Conservation (phyloP, 2,797 vertebrate genomes). For the Enteromius anoplus region DNA sequence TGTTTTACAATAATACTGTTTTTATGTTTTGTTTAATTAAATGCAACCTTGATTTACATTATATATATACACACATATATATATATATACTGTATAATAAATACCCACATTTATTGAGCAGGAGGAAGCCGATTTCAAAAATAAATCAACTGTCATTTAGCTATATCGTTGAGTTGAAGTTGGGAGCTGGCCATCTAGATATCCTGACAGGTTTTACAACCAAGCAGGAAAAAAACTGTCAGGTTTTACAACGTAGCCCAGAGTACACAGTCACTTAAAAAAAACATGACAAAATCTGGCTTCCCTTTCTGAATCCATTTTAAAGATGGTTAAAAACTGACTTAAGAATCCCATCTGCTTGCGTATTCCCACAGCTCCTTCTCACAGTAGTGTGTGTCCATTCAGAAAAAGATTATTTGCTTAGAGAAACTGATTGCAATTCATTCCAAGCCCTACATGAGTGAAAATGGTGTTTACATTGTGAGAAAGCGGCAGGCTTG, state of each 20-base stretch:
- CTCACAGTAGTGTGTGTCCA: neutral
- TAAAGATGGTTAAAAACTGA: conserved; percentile 8
- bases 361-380: conserved; percentile 25
- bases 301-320: conserved; percentile 1
- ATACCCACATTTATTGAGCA: neutral
- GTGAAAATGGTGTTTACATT: conserved; percentile 5
- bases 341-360: conserved; percentile 25
- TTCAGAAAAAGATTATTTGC: conserved; percentile 29
- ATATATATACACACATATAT: neutral
- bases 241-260: neutral
- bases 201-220: neutral
- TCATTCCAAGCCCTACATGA: neutral
- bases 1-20: neutral
- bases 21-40: neutral
- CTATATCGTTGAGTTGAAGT: neutral
- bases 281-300: neutral
- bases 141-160: neutral
- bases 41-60: neutral
- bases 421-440: conserved; percentile 12
- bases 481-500: neutral
- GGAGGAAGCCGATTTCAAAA: neutral
- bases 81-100: neutral
- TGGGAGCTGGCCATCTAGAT: neutral
- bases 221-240: neutral
- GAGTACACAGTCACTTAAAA: conserved; percentile 1